A percentile compares a stretch with the other conserved stretches of the same genome.
Conservation (phyloP, 2,888 invertebrate genomes). For the Catocala fraxini region DNA sequence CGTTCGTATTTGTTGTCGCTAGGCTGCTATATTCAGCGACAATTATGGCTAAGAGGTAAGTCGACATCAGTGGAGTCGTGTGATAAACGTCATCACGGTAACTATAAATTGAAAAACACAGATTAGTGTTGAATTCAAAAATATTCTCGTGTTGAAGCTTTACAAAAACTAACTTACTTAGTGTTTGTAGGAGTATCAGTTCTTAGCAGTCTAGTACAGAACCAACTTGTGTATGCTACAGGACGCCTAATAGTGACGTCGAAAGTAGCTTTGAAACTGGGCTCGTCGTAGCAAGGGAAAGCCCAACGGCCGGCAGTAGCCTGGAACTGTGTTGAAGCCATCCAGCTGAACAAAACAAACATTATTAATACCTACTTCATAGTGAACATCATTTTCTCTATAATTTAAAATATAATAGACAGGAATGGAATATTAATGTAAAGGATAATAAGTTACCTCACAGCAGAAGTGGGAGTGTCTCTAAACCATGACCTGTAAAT, state of each 20-base stretch:
- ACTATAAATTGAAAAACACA: slow-evolving; percentile 49
- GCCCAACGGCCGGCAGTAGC: slow-evolving; percentile 90
- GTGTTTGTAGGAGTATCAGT: slow-evolving; percentile 33
- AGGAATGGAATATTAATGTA: too few relatives aligned
- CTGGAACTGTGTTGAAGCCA: slow-evolving; percentile 91
- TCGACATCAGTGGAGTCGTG: slow-evolving; percentile 87
- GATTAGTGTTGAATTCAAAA: background rate
- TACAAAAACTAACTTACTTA: slow-evolving; percentile 53
- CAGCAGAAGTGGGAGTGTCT: slow-evolving; percentile 45
- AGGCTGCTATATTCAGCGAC: slow-evolving; percentile 87
- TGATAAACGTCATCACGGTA: slow-evolving; percentile 68
- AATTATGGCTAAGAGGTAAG: slow-evolving; percentile 91
- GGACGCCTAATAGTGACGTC: slow-evolving; percentile 89
- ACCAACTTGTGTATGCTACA: slow-evolving; percentile 77
- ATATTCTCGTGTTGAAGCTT: too few relatives aligned
- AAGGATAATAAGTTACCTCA: too few relatives aligned
- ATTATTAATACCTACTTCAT: background rate
- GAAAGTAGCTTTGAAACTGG: slow-evolving; percentile 93
- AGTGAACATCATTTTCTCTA: background rate
- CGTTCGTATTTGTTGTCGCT: slow-evolving; percentile 20
- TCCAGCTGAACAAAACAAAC: slow-evolving; percentile 72
- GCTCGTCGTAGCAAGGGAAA: slow-evolving; percentile 95
- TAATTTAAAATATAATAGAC: background rate
- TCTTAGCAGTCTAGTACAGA: slow-evolving; percentile 87
- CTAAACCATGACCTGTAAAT: slow-evolving; percentile 79